phyloP scores from a whole-genome alignment of 1,140 invertebrate genomes.

The Ladona fulva region DNA sequence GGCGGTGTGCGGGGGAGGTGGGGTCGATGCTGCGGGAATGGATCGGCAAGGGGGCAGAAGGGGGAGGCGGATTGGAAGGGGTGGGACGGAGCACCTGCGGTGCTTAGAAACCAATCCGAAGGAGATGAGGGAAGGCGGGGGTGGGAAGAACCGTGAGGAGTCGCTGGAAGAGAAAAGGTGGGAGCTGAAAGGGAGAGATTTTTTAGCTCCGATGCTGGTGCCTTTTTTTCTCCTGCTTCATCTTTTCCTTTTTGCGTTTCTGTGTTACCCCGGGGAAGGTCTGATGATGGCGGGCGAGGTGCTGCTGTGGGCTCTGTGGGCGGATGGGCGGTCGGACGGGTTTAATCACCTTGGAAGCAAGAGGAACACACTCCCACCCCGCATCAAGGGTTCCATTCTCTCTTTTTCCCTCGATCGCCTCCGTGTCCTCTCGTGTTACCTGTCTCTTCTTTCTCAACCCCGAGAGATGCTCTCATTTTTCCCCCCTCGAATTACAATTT shows the following conservation, averaged over 20 bases:
- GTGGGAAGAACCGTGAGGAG: not conserved
- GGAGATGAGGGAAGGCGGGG: not conserved
- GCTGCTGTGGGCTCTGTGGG: not conserved
- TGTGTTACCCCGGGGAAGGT: slow-evolving; percentile 1
- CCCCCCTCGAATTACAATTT: no score
- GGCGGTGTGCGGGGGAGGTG: not conserved
- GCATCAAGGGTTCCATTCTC: not conserved
- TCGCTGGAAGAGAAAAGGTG: not conserved
- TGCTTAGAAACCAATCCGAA: slow-evolving; percentile 9
- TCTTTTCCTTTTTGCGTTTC: not conserved
- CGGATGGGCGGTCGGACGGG: not conserved
- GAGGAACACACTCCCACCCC: not conserved
- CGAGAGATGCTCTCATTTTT: not conserved
- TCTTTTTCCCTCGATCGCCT: not conserved
- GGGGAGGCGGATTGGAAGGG: not conserved
- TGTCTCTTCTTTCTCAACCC: not conserved
- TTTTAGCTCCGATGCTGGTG: not conserved
- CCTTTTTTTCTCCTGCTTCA: not conserved
- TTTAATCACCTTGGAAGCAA: not conserved
- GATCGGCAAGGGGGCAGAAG: not conserved
- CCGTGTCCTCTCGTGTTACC: not conserved
- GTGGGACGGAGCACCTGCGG: not conserved
- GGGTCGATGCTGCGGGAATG: not conserved
- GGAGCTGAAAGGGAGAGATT: not conserved
- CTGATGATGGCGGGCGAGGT: not conserved